These are phyloP conservation scores for Campopleginae sp. DNA, from an alignment of 2,888 invertebrate genomes.

Conservation along the genomic window DNA sequence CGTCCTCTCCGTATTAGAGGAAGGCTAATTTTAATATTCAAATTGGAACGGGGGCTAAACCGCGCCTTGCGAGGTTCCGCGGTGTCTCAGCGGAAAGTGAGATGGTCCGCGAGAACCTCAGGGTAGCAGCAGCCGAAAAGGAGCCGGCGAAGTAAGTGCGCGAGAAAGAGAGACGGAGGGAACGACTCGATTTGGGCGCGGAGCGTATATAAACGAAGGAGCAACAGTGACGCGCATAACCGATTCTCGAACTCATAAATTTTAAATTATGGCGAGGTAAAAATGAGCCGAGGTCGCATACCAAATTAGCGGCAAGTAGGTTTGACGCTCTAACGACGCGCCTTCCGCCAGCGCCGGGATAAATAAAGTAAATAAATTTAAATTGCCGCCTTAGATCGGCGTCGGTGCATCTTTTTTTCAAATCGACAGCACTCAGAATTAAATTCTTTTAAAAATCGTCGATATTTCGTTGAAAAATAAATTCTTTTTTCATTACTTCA, in stretches of 20 bases:
- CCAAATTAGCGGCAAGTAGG: slow-evolving; percentile 62
- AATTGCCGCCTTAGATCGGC: not conserved
- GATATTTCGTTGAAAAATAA: no score
- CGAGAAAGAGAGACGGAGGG: slow-evolving; percentile 24
- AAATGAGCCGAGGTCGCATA: slow-evolving; percentile 62
- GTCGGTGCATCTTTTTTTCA: not conserved
- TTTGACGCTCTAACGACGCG: slow-evolving; percentile 26
- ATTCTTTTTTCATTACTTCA: no score
- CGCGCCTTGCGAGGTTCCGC: slow-evolving; percentile 54
- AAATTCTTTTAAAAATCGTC: no score
- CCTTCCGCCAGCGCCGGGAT: not conserved
- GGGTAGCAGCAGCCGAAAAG: slow-evolving; percentile 52
- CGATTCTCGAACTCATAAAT: slow-evolving; percentile 83
- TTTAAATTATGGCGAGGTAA: slow-evolving; percentile 83
- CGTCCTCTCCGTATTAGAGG: slow-evolving; percentile 70
- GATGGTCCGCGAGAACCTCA: slow-evolving; percentile 29
- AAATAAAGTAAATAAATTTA: slow-evolving; percentile 3
- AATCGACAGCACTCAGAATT: no score
- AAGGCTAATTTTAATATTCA: slow-evolving; percentile 83
- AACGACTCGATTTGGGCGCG: slow-evolving; percentile 35
- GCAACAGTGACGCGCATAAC: slow-evolving; percentile 74
- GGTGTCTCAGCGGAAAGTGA: slow-evolving; percentile 50
- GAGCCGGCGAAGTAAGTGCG: slow-evolving; percentile 53
- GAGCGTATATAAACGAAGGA: slow-evolving; percentile 57
- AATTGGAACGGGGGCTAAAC: slow-evolving; percentile 78